Percentiles rank a stretch among this genome's conserved stretches.
Conservation (phyloP, 2,888 invertebrate species). For the Spisula subtruncata region DNA sequence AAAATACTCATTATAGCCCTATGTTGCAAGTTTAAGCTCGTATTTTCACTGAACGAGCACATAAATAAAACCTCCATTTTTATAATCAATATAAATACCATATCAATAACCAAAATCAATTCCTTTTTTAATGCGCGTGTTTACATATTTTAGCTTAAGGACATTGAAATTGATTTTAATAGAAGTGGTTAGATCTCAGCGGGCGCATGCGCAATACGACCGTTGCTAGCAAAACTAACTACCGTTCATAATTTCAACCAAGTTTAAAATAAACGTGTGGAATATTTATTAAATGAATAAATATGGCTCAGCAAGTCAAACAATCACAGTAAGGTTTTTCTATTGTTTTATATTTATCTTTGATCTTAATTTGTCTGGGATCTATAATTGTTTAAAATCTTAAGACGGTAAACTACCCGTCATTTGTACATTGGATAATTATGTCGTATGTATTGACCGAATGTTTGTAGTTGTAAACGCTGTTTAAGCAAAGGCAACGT, state of each 20-base stretch:
- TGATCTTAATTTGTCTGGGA: neutral
- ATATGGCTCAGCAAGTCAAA: neutral
- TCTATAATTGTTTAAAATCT: neutral
- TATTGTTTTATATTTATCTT: conserved; percentile 27
- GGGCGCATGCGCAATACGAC: neutral
- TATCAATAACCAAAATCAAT: conserved; percentile 10
- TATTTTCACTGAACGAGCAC: neutral
- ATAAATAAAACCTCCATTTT: neutral
- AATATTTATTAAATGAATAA: neutral
- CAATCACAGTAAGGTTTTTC: neutral
- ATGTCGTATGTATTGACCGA: neutral
- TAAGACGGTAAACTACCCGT: neutral
- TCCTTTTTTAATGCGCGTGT: neutral
- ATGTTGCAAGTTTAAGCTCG: neutral
- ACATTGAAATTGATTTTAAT: conserved; percentile 2
- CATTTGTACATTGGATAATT: neutral
- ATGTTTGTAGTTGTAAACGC: neutral
- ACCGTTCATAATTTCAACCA: neutral
- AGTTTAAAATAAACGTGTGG: neutral
- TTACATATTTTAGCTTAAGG: neutral
- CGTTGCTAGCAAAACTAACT: conserved; percentile 19
- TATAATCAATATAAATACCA: neutral
- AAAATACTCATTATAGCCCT: neutral
- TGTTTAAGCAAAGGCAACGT: neutral
- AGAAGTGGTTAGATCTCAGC: neutral